phyloP scores from a whole-genome alignment of 1,140 invertebrate genomes.

The Drosophila malerkotliana region DNA sequence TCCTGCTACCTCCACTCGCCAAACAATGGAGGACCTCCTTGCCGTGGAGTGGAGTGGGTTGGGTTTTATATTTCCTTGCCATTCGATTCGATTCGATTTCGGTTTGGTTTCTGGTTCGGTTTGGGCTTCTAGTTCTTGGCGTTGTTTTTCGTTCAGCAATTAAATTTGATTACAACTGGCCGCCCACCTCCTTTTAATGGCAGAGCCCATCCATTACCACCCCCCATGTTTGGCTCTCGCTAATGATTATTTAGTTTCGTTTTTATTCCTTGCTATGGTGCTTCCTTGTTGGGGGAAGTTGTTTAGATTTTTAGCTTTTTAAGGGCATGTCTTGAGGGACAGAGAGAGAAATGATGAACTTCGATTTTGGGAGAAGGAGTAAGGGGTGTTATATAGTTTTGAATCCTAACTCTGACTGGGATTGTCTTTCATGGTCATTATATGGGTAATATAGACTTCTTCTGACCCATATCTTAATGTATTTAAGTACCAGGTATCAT shows the following conservation, averaged over 20 bases:
- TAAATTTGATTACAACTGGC: slow-evolving; percentile 79
- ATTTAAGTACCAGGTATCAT: too few species aligned
- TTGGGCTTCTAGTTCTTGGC: slow-evolving; percentile 6
- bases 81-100: slow-evolving; percentile 19
- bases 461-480: too few species aligned
- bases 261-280: slow-evolving; percentile 26
- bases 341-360: background rate
- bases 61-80: slow-evolving; percentile 10
- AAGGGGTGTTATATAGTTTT: background rate
- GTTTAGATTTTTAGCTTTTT: slow-evolving; percentile 2
- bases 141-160: slow-evolving; percentile 51
- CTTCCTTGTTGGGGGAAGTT: slow-evolving; percentile 3
- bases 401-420: too few species aligned
- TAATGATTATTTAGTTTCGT: slow-evolving; percentile 61
- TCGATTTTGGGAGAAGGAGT: background rate
- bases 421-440: too few species aligned
- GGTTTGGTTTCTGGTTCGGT: slow-evolving; percentile 1
- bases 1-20: background rate
- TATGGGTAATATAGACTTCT: too few species aligned
- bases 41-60: background rate
- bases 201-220: slow-evolving; percentile 9
- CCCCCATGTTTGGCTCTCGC: slow-evolving; percentile 29
- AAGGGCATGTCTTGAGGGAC: background rate
- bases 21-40: slow-evolving; percentile 19
- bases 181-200: slow-evolving; percentile 17